Base-by-base conservation (phyloP, 1,140 invertebrate genomes). In the Halyomorpha halys region DNA sequence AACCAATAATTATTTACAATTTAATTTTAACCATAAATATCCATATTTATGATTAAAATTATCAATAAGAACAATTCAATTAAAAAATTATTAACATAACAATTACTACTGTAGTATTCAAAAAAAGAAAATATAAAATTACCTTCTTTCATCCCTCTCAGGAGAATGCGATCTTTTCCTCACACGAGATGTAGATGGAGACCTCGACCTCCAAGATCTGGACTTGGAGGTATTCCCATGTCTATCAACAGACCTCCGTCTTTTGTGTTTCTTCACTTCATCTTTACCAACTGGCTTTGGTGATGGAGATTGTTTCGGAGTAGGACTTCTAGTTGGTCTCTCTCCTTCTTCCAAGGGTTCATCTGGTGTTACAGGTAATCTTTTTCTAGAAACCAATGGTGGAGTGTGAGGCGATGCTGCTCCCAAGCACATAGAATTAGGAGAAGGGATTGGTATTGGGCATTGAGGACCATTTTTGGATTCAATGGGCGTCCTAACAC, bases 321-420 rank as follows among this genome's bases (percentile, higher is more conserved):
- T 65, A 5, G 61, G 65, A 5, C 51, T 66, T 19, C 30, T 27
- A 3, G 16, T 16, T 15, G 51, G 65, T 2, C 51, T 39, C 34
- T 62, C 65, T 14, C 61, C 65, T 66, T 62, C 65, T 66, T 62
- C 59, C 23, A 60, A n/a, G 27, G n/a, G 27, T 18, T 60, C 59
- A 18, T 61, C 59, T 16, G 61, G 61, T 1, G 61, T 45, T 13
- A 14, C 13, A 25, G n/a, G 19, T 8, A n/a, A 25, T 18, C 47
- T 9, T 16, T 53, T 63, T 13, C 47, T 51, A n/a, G 45, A 23
- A 30, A 30, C 19, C 13, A 18, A 23, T 3, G 49, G 45, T 18
- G 61, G 61, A 51, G 61, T 63, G 18, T 63, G 61, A 15, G 61
- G 61, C 6, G 61, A 63, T 23, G 11, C 19, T 6, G 19, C 14